Evolutionary conservation across 2,888 invertebrate species (phyloP).

Genomic region (Melikaiella ostensackeni): DNA sequence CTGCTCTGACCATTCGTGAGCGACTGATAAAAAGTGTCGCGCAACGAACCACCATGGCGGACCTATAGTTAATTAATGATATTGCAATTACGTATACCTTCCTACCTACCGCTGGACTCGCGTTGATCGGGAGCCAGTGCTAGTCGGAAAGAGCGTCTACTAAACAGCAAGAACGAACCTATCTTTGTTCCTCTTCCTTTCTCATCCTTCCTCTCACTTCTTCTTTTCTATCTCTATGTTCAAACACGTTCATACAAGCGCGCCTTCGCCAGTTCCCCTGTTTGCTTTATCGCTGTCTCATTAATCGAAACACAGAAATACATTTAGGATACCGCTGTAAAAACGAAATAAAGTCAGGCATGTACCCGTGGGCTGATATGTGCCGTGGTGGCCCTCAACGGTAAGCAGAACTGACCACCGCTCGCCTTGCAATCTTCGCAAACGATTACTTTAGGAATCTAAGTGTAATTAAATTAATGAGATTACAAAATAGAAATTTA

Average conservation of each 20-base stretch:
- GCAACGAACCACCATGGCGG: conserved; percentile 45
- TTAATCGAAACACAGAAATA: conserved; percentile 65
- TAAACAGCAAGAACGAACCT: conserved; percentile 24
- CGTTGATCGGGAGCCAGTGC: conserved; percentile 45
- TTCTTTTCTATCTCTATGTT: conserved; percentile 41
- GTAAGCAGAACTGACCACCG: conserved; percentile 38
- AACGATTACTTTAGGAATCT: conserved; percentile 27
- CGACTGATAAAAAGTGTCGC: conserved; percentile 62
- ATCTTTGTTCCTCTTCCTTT: conserved; percentile 46
- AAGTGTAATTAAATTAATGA: conserved; percentile 1
- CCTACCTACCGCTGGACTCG: conserved; percentile 44
- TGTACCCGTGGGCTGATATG: conserved; percentile 50
- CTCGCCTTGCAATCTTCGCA: conserved; percentile 17
- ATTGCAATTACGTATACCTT: conserved; percentile 63
- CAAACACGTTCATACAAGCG: conserved; percentile 40
- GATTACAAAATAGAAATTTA: not conserved
- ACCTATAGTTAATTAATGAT: conserved; percentile 66
- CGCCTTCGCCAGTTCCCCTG: conserved; percentile 23
- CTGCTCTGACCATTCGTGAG: conserved; percentile 48
- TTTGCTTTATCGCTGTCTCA: conserved; percentile 63
- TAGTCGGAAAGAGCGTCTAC: conserved; percentile 24
- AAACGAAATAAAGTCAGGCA: conserved; percentile 58
- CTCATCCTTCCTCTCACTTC: conserved; percentile 5
- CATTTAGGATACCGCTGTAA: conserved; percentile 63
- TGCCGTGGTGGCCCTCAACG: conserved; percentile 43